A percentile compares a stretch with the other conserved stretches of the same genome.
Conservation (phyloP, 2,888 invertebrate genomes). For the Platycnemis pennipes region DNA sequence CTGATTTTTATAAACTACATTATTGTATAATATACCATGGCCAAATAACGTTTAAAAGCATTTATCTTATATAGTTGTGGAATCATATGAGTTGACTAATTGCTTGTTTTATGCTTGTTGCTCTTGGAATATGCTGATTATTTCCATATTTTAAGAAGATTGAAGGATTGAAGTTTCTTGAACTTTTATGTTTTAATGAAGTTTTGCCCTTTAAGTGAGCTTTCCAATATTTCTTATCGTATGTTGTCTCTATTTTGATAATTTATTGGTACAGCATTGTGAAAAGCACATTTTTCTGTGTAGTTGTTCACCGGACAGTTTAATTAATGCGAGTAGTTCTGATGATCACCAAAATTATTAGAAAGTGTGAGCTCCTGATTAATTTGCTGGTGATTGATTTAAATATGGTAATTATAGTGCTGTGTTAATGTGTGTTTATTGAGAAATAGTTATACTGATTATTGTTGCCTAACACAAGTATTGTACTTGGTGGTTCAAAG, state of each 20-base stretch:
- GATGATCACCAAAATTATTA: background rate
- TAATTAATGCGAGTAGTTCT: background rate
- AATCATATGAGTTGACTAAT: background rate
- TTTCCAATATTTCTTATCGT: background rate
- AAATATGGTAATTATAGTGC: background rate
- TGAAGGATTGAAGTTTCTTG: background rate
- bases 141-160: background rate
- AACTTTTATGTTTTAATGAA: background rate
- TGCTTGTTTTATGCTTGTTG: constrained; percentile 14
- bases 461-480: background rate
- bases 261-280: no score
- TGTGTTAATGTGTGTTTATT: background rate
- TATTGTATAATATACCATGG: background rate
- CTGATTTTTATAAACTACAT: background rate
- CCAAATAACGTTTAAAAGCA: background rate
- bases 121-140: background rate
- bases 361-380: background rate
- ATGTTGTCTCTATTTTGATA: background rate
- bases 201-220: background rate
- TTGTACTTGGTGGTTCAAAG: background rate
- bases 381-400: background rate
- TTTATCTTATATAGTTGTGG: background rate
- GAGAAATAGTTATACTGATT: background rate
- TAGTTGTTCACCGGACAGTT: background rate
- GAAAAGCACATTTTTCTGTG: background rate